Evolutionary conservation across 2,797 vertebrate species (phyloP).

Genomic region (Gymnopithys bicolor): DNA sequence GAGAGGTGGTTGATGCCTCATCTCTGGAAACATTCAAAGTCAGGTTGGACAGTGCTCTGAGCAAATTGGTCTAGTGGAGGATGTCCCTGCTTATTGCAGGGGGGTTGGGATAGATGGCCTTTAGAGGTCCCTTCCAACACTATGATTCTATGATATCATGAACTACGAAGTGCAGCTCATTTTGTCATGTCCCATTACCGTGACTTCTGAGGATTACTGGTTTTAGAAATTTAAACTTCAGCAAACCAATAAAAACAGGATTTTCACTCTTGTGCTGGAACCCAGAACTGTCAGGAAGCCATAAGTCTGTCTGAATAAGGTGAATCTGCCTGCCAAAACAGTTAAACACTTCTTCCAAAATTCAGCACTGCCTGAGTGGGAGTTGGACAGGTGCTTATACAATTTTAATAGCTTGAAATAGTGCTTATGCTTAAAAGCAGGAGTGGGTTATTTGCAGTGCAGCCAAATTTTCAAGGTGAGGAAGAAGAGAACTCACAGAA

Average conservation of each 20-base stretch:
- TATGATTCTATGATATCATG: neutral
- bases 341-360: neutral
- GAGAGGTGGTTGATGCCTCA: neutral
- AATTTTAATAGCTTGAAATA: conserved; percentile 32
- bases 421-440: neutral
- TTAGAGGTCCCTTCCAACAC: neutral
- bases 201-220: neutral
- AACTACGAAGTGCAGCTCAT: neutral
- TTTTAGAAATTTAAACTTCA: neutral
- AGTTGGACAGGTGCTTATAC: neutral
- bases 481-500: neutral
- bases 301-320: neutral
- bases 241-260: neutral
- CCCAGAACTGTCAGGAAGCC: neutral
- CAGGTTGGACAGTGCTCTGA: neutral
- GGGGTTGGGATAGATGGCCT: neutral
- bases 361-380: neutral
- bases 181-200: neutral
- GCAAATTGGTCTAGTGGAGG: neutral
- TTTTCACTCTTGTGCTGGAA: neutral
- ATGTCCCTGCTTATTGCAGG: neutral
- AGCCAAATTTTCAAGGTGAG: conserved; percentile 10
- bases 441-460: neutral
- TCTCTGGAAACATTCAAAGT: neutral
- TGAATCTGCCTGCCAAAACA: conserved; percentile 3